phyloP scores from a whole-genome alignment of 2,113 vertebrate species.

The Formicarius rufipectus region DNA sequence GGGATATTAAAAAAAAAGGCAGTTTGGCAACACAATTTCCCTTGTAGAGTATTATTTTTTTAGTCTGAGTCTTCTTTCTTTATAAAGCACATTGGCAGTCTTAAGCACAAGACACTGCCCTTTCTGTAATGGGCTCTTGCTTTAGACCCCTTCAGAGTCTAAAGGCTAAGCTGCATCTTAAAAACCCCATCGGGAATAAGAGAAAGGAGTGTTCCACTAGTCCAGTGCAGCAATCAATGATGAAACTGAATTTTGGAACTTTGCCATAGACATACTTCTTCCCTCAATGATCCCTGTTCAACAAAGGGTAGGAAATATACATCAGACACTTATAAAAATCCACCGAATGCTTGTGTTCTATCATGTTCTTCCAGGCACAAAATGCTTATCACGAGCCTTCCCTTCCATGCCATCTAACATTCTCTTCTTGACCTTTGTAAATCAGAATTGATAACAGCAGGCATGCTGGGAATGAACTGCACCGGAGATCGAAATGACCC shows the following conservation, averaged over 20 bases:
- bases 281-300: not conserved
- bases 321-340: not conserved
- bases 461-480: not conserved
- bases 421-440: not conserved
- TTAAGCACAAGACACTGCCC: not conserved
- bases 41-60: not conserved
- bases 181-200: not conserved
- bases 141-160: not conserved
- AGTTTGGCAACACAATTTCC: not conserved
- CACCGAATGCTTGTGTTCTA: not conserved
- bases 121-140: not conserved
- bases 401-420: not conserved
- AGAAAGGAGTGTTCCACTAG: not conserved
- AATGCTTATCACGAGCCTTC: not conserved
- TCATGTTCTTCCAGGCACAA: not conserved
- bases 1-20: not conserved
- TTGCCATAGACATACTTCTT: rapidly evolving
- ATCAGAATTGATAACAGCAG: not conserved
- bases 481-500: not conserved
- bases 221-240: not conserved
- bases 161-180: not conserved
- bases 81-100: not conserved
- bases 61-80: not conserved
- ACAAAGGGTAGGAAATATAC: not conserved
- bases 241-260: not conserved